Evolutionary conservation across 2,113 vertebrate species (phyloP).

Genomic region (Syrrhaptes paradoxus): DNA sequence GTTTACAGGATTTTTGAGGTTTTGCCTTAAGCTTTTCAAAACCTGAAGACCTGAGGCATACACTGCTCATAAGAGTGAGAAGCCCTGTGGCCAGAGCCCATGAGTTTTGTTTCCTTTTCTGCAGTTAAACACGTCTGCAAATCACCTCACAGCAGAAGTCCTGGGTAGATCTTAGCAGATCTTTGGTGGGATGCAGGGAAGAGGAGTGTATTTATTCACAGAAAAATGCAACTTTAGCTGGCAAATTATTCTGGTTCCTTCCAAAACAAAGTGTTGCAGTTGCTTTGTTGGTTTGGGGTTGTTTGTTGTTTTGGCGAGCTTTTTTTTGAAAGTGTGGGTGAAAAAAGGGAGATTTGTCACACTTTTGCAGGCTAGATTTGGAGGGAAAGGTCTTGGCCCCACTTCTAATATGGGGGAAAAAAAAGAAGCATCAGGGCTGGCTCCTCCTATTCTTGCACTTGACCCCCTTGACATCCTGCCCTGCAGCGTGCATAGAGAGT

Average conservation of each 20-base stretch:
- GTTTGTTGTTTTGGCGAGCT: neutral
- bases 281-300: neutral
- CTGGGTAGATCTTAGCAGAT: neutral
- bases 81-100: neutral
- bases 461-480: neutral
- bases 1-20: neutral
- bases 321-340: neutral
- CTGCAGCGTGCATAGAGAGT: neutral
- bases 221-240: neutral
- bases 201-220: neutral
- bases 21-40: slow-evolving; percentile 17
- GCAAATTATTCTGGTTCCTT: neutral
- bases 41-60: neutral
- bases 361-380: neutral
- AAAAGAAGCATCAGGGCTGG: neutral
- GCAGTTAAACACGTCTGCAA: rapidly evolving
- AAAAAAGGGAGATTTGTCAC: neutral
- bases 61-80: neutral
- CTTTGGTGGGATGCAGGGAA: neutral
- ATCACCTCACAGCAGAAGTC: neutral
- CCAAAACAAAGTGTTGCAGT: neutral
- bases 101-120: neutral
- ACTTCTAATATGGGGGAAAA: neutral
- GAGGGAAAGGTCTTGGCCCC: neutral
- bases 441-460: neutral